Base-by-base conservation (phyloP, 2,888 invertebrate species). In the Minunthozetes semirufus region DNA sequence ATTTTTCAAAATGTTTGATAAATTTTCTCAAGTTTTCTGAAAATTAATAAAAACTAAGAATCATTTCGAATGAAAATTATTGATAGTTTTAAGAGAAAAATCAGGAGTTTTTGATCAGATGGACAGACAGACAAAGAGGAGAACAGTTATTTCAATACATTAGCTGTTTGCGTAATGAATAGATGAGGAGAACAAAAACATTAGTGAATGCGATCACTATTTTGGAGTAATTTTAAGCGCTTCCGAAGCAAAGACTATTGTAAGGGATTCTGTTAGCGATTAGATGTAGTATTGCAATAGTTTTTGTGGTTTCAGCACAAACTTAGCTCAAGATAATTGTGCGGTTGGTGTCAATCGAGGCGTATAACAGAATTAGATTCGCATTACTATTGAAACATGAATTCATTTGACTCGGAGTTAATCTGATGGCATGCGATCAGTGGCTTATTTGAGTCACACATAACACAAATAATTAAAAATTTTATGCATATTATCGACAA, bases 301-400 rank as follows among this genome's bases (percentile, higher is more conserved):
- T 61, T 61, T 61, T 27, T 29, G 61, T 53, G 61, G 29, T 61
- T 27, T 61, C 61, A 61, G 61, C 25, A 25, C 27, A 61, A 61
- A 27, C 27, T 25, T 19, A 48, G 19, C 8, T 53, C 8, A n/a
- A 53, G 53, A 59, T 59, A 59, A 59, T 59, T 11, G 29, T 59
- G 59, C 59, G 59, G 59, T 59, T 27, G 59, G 59, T 59, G 59
- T 66, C 66, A 66, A 66, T 66, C 66, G 27, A 66, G 38, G 27
- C 66, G 66, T 66, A 59, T 66, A 66, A 66, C 66, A 19, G 66
- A 66, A 66, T 66, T 66, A 66, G 33, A 66, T 9, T 38, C 66
- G 66, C 66, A 66, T 66, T 66, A 38, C 38, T 38, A n/a, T 38
- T 66, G 66, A 66, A 66, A 66, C 66, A 33, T 19, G 38, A 38